These are phyloP conservation scores for Xerus inauris DNA, from an alignment of 2,113 vertebrate genomes.

Conservation along the genomic window DNA sequence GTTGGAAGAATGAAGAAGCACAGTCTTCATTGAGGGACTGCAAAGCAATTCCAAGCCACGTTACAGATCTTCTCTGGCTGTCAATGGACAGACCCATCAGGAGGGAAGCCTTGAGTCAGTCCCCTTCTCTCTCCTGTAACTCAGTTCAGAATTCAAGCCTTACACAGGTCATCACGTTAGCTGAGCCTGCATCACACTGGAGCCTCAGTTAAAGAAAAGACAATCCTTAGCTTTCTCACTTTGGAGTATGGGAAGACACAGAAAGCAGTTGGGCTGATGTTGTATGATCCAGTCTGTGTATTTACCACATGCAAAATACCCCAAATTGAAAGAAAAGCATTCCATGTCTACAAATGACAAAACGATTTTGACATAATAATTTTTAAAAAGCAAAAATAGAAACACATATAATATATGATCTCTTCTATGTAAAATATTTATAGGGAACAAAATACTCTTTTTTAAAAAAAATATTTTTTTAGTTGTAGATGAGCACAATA, in stretches of 20 bases:
- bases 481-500: no score
- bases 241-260: neutral
- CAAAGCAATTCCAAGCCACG: neutral
- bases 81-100: neutral
- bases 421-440: neutral
- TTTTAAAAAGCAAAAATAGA: neutral
- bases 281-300: neutral
- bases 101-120: neutral
- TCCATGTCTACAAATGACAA: neutral
- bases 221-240: neutral
- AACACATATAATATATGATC: neutral
- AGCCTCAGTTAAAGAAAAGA: neutral
- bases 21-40: no score
- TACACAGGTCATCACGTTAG: neutral
- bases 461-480: no score
- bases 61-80: neutral
- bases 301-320: neutral
- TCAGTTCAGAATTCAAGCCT: neutral
- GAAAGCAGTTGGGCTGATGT: neutral
- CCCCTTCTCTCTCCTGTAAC: neutral
- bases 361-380: conserved; percentile 6
- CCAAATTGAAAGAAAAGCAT: neutral
- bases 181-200: neutral
- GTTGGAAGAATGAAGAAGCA: neutral
- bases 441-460: neutral